A percentile compares a stretch with the other conserved stretches of the same genome.
These are phyloP conservation scores for Aldrovandia affinis DNA, from an alignment of 2,797 vertebrate genomes.

Conservation along the genomic window DNA sequence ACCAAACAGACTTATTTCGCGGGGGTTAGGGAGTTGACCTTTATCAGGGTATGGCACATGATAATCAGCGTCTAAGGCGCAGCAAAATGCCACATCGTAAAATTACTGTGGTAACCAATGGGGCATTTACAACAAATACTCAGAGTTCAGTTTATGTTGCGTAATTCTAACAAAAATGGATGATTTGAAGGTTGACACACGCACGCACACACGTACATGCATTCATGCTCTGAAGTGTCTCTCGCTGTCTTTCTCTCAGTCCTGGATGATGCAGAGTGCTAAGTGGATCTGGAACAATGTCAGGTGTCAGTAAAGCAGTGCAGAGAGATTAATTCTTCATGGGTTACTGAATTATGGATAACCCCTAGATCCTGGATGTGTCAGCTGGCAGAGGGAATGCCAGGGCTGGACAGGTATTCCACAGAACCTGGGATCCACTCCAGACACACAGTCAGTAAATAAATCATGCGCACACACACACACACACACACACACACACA, in stretches of 20 bases:
- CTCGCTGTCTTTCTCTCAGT: neutral
- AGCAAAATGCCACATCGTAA: neutral
- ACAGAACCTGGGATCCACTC: neutral
- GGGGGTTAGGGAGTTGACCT: neutral
- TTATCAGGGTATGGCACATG: neutral
- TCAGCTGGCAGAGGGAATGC: neutral
- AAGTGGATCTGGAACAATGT: constrained; percentile 6
- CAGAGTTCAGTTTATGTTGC: neutral
- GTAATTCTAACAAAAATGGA: neutral
- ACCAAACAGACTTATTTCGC: neutral
- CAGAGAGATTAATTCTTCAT: neutral
- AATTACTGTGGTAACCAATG: neutral
- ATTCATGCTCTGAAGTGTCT: neutral
- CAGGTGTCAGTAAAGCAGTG: constrained; percentile 5
- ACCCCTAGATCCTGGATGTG: constrained; percentile 13
- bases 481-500: neutral
- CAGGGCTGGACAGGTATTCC: neutral
- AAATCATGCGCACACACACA: neutral
- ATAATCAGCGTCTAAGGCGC: neutral
- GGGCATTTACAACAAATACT: neutral
- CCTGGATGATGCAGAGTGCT: neutral
- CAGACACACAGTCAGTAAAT: neutral
- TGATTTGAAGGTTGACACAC: neutral
- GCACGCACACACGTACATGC: too few species aligned
- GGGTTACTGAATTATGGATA: neutral